Evolutionary conservation across 2,113 vertebrate species (phyloP).

Genomic region (Gasterosteus nipponicus): DNA sequence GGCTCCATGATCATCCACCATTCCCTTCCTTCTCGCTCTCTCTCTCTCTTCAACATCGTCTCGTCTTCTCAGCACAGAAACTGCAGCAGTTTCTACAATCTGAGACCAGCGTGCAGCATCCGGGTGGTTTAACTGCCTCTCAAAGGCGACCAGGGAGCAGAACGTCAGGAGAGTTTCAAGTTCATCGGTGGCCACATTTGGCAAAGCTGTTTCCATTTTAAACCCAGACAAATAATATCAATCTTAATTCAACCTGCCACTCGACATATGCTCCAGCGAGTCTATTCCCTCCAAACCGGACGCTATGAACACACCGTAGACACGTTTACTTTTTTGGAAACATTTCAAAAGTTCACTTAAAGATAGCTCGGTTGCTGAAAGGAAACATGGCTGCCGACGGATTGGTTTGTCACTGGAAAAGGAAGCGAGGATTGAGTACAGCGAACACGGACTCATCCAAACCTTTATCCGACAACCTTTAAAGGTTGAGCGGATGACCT

Average conservation of each 20-base stretch:
- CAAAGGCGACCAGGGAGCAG: slow-evolving; percentile 5
- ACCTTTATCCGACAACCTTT: not conserved
- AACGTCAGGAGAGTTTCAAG: not conserved
- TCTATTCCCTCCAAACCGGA: not conserved
- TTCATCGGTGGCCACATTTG: not conserved
- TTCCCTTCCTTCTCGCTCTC: slow-evolving; percentile 14
- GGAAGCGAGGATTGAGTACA: not conserved
- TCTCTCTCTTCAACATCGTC: slow-evolving; percentile 17
- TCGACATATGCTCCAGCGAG: too few relatives aligned
- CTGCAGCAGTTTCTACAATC: not conserved
- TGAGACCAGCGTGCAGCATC: slow-evolving; percentile 23
- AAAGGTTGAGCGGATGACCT: not conserved
- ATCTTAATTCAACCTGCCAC: not conserved
- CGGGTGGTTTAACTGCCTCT: slow-evolving; percentile 24
- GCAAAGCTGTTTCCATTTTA: slow-evolving; percentile 7
- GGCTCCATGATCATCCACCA: slow-evolving; percentile 13
- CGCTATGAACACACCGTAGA: not conserved
- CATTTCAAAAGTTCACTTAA: not conserved
- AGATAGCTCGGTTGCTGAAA: not conserved
- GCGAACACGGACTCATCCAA: not conserved
- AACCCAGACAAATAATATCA: not conserved
- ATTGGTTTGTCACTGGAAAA: not conserved
- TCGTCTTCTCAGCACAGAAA: slow-evolving; percentile 7
- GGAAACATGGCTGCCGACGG: not conserved
- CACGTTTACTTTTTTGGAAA: too few relatives aligned